Evolutionary conservation across 2,797 vertebrate genomes (phyloP), one percentile per base, ranked within the genome.

Genomic region (Clamator glandarius): DNA sequence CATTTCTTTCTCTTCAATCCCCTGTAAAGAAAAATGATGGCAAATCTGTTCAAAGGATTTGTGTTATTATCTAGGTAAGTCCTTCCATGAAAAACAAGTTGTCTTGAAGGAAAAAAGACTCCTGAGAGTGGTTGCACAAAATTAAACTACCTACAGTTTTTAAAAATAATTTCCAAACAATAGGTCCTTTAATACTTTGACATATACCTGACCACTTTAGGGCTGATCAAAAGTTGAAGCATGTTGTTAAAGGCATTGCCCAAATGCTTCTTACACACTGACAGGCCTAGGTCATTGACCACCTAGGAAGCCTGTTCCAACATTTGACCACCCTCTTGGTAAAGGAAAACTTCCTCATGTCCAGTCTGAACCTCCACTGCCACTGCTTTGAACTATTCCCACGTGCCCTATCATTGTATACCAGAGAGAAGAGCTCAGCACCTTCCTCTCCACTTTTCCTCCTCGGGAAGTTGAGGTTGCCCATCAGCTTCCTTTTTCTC

Each of bases 261-360:
- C 72, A 48, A 85, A 67, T 8, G 6, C 3, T 8, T 55, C 28
- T 57, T 51, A 21, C 61, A 36, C 50, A 62, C 4, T 50, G 50
- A 20, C 14, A 54, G 25, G 7, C n/a, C 64, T 75, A 36, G 12
- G 12, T 1, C 10, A 31, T 36, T 0, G 0, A 33, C 7, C 2
- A 1, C 7, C 28, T 39, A 79, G 62, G 24, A 29, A 82, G 25
- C 2, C 28, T 35, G 12, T 25, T 48, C 12, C 52, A 48, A 36
- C 18, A 11, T 70, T 62, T 62, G 24, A 20, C 25, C 21, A n/a
- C 26, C 39, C 26, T 77, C 18, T 69, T 0, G 5, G 8, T 14
- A 69, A 42, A 62, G 8, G 81, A 61, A 48, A 18, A 8, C 3
- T 48, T 69, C 42, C 13, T 80, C 7, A 68, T 14, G 15, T 14